Base-by-base conservation (phyloP, 2,888 invertebrate genomes). In the Leptopilina drosophilae region DNA sequence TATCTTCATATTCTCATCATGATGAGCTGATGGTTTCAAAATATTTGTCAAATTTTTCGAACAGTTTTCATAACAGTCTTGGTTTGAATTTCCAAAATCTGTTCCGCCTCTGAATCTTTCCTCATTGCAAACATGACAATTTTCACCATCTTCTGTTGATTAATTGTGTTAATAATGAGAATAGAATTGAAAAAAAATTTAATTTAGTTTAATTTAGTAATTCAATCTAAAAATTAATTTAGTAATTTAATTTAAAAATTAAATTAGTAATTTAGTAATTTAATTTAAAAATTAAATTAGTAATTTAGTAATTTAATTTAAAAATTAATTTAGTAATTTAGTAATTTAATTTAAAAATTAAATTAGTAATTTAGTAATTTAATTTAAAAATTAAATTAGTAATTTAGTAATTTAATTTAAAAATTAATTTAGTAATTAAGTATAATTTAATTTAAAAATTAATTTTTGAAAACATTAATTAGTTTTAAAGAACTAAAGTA, bases 61-160 rank as follows among this genome's bases (percentile, higher is more conserved):
- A 20, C n/a, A 40, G 56, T 53, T 26, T 33, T 33, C 49, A 26
- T 69, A 56, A n/a, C 12, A 33, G n/a, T 33, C 2, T 33, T 56
- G 14, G 33, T 73, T 11, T 14, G 33, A 14, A n/a, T 33, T 56
- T 33, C 56, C 73, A 1, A 73, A 73, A 56, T 73, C 73, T 12
- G n/a, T 73, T 33, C 73, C 73, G 26, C 56, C 73, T 73, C 73
- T 56, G 14, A 56, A 73, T 73, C 73, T 73, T 33, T 73, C 73
- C 33, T 73, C 14, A n/a, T 73, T 56, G 26, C 73, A 73, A 56
- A 56, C 26, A 7, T 49, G 9, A 46, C 73, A 56, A 33, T 33
- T 40, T 20, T 73, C 56, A 33, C 56, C 26, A 9, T 56, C n/a
- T 14, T 53, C 14, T 33, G n/a, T 5, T 33, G 33, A 33, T 33